A percentile compares a stretch with the other conserved stretches of the same genome.
phyloP scores from a whole-genome alignment of 2,888 invertebrate species.

The Hanleya hanleyi region DNA sequence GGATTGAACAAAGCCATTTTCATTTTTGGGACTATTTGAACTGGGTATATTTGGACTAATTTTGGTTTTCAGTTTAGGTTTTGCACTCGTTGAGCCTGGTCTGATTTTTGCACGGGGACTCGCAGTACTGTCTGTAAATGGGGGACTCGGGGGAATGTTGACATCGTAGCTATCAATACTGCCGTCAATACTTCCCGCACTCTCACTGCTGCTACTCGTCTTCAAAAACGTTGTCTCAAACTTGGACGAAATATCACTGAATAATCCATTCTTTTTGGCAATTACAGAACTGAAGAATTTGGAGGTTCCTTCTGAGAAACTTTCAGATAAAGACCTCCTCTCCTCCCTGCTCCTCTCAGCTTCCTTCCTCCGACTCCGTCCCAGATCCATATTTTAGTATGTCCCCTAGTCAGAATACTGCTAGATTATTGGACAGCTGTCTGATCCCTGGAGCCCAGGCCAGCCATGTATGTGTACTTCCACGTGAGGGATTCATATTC shows the following conservation, averaged over 20 bases:
- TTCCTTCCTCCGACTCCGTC: not conserved
- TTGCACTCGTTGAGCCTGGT: not conserved
- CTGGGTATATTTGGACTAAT: not conserved
- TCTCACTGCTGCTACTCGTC: slow-evolving; percentile 48
- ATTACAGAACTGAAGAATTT: slow-evolving; percentile 67
- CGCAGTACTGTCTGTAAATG: not conserved
- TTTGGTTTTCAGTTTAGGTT: not conserved
- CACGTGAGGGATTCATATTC: too few species aligned
- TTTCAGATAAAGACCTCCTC: slow-evolving; percentile 40
- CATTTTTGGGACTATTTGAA: not conserved
- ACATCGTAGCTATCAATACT: slow-evolving; percentile 13
- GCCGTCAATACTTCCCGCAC: slow-evolving; percentile 44
- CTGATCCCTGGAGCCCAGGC: too few species aligned
- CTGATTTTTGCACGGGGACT: not conserved
- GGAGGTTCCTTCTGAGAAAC: slow-evolving; percentile 63
- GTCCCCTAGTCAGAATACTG: too few species aligned
- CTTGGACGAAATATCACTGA: slow-evolving; percentile 67
- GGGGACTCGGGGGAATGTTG: not conserved
- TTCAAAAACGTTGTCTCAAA: slow-evolving; percentile 59
- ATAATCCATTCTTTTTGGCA: slow-evolving; percentile 67
- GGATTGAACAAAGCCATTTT: too few species aligned
- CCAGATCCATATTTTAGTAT: not conserved
- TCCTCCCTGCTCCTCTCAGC: slow-evolving; percentile 17
- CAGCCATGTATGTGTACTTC: too few species aligned
- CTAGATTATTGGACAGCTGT: too few species aligned